Percentiles rank a stretch among this genome's conserved stretches.
phyloP scores from a whole-genome alignment of 2,797 vertebrate genomes.

The Alcedo atthis region DNA sequence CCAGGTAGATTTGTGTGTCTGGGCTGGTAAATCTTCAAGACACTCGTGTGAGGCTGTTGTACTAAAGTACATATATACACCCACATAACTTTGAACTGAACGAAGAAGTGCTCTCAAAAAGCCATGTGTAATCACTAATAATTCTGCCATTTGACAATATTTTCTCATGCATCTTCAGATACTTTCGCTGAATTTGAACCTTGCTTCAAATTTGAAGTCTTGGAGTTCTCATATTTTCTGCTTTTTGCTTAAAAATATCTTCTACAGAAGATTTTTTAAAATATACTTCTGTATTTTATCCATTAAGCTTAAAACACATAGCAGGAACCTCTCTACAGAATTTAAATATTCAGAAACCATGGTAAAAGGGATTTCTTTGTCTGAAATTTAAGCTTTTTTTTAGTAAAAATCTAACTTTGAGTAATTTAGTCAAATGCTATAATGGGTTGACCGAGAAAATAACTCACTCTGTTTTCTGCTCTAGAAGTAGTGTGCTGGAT shows the following conservation, averaged over 20 bases:
- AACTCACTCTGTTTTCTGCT: not conserved
- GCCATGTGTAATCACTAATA: not conserved
- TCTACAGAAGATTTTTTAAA: not conserved
- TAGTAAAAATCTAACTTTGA: not conserved
- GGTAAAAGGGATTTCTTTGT: not conserved
- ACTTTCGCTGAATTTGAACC: not conserved
- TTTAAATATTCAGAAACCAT: not conserved
- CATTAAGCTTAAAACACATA: not conserved
- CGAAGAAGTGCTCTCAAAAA: not conserved
- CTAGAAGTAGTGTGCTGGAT: not conserved
- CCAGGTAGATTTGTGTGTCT: not conserved
- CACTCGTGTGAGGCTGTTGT: not conserved
- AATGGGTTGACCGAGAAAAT: not conserved
- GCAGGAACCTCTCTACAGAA: not conserved
- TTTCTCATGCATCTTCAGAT: not conserved
- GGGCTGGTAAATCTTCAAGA: constrained; percentile 23
- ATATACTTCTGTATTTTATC: not conserved
- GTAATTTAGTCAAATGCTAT: not conserved
- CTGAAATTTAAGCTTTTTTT: not conserved
- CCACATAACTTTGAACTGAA: not conserved
- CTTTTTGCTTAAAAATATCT: not conserved
- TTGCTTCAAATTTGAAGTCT: not conserved
- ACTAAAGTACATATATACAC: not conserved
- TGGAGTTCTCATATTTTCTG: not conserved
- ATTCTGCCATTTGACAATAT: not conserved